These are phyloP conservation scores for Musca vetustissima DNA, from an alignment of 1,140 invertebrate genomes.

Conservation along the genomic window DNA sequence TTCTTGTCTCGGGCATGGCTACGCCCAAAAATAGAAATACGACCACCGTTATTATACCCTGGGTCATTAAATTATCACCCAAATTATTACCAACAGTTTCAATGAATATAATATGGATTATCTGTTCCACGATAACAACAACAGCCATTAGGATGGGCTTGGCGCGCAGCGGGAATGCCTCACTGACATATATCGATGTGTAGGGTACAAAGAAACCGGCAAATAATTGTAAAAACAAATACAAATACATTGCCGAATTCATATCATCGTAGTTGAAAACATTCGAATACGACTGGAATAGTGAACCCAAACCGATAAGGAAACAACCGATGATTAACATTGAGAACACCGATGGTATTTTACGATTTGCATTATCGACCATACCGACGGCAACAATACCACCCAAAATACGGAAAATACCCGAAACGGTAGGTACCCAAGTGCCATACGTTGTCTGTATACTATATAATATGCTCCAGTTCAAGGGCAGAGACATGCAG, in stretches of 20 bases:
- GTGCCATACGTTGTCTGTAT: slow-evolving; percentile 37
- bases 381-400: slow-evolving; percentile 28
- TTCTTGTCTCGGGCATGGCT: slow-evolving; percentile 19
- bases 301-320: slow-evolving; percentile 38
- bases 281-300: slow-evolving; percentile 29
- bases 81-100: background rate
- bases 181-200: slow-evolving; percentile 37
- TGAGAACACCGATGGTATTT: slow-evolving; percentile 34
- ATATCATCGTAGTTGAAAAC: slow-evolving; percentile 29
- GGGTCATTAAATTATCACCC: background rate
- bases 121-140: slow-evolving; percentile 38
- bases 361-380: slow-evolving; percentile 37
- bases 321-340: slow-evolving; percentile 38
- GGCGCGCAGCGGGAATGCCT: slow-evolving; percentile 41
- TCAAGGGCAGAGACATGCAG: slow-evolving; percentile 40
- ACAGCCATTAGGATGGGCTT: slow-evolving; percentile 37
- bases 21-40: background rate
- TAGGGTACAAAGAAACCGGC: slow-evolving; percentile 38
- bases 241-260: slow-evolving; percentile 33
- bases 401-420: slow-evolving; percentile 34
- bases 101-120: slow-evolving; percentile 32
- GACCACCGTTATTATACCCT: slow-evolving; percentile 7
- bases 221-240: slow-evolving; percentile 44
- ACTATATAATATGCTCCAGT: slow-evolving; percentile 23
- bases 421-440: slow-evolving; percentile 27